Evolutionary conservation across 1,140 invertebrate genomes (phyloP), one percentile per base, ranked within the genome.

Genomic region (Panagrolaimus sp.): DNA sequence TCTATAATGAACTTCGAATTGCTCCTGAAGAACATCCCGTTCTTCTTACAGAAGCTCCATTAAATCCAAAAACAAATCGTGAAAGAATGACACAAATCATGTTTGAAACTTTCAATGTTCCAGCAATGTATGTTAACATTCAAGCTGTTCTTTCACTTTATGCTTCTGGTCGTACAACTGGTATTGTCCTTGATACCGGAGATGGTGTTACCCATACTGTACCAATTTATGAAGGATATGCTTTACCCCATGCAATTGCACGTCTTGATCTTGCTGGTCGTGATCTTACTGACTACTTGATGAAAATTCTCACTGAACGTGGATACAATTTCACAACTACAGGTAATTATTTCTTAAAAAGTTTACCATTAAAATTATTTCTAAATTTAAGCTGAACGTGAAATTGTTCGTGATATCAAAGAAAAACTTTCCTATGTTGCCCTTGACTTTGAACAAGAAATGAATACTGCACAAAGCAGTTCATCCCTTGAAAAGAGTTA

Each of bases 301-400:
- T 93, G 91, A 92, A 92, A 87, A 94, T 96, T 88, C 87, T 95
- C 74, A 93, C 91, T 77, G 92, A 96, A 87, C 88, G 93, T 84
- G 93, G 92, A 76, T 96, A 96, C 87, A 91, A 90, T 13, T 96
- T 96, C 89, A 94, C 92, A 79, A 96, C 93, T 84, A 94, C 31
- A 38, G 31, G 31, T 38, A 38, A 38, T 4, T 38, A 38, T 7
- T 38, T 38, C 31, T 4, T 38, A 38, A 2, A 38, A 38, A 4
- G 7, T 38, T 38, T 7, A 38, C 7, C 31, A n/a, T 38, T 4
- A 38, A 38, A 2, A 38, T 91, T n/a, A 38, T 4, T 4, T 38
- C 31, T 38, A 38, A 38, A 4, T 38, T 38, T 4, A 81, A 27
- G 92, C 92, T 85, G 92, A 95, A 85, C 87, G 92, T 86, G 92